A percentile compares a stretch with the other conserved stretches of the same genome.
Conservation (phyloP, 2,113 vertebrate genomes). For the Mirza zaza region DNA sequence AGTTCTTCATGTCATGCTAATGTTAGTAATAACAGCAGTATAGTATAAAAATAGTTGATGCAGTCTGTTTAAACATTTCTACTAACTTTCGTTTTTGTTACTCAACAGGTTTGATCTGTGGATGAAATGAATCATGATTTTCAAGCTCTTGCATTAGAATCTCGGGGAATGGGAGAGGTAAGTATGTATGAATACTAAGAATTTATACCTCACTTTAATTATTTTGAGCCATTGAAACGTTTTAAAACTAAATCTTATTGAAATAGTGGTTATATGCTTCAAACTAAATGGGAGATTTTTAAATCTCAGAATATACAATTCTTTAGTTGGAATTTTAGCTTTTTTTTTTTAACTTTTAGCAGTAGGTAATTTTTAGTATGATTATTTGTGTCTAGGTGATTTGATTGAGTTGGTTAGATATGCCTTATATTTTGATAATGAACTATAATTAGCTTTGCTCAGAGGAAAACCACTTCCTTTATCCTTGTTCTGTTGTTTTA, state of each 20-base stretch:
- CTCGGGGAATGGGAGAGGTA: slow-evolving; percentile 99
- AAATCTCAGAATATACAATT: neutral
- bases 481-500: slow-evolving; percentile 55
- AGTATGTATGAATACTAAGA: slow-evolving; percentile 74
- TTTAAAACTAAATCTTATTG: slow-evolving; percentile 6
- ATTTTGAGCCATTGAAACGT: slow-evolving; percentile 21
- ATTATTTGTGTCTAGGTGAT: slow-evolving; percentile 45
- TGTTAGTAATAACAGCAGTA: neutral
- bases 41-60: slow-evolving; percentile 1
- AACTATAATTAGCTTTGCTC: slow-evolving; percentile 39
- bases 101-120: slow-evolving; percentile 90
- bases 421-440: slow-evolving; percentile 44
- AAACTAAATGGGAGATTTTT: neutral
- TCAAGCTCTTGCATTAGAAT: slow-evolving; percentile 98
- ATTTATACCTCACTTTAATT: neutral
- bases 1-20: slow-evolving; percentile 25
- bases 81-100: slow-evolving; percentile 67
- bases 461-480: slow-evolving; percentile 33
- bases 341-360: neutral
- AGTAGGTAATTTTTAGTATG: slow-evolving; percentile 34
- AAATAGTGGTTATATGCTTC: neutral
- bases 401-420: slow-evolving; percentile 44
- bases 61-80: neutral
- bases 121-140: slow-evolving; percentile 99
- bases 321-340: slow-evolving; percentile 18